These are phyloP conservation scores for Pseudomyrmex sp. DNA, from an alignment of 1,140 invertebrate species.

Conservation along the genomic window DNA sequence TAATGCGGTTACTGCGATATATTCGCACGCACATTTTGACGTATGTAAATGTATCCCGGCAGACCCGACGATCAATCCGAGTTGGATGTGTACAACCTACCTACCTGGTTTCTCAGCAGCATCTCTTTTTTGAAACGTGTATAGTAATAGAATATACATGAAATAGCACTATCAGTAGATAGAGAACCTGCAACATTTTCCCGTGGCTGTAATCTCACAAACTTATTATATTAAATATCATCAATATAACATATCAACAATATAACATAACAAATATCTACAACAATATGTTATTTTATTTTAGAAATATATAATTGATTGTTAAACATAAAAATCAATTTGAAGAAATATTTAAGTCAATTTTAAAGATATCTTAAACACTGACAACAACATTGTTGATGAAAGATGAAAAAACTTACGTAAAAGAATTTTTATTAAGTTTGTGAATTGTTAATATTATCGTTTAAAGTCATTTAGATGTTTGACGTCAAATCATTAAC, in stretches of 20 bases:
- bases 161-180: constrained; percentile 28
- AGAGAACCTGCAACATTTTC: background rate
- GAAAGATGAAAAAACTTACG: background rate
- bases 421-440: background rate
- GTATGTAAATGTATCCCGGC: constrained; percentile 45
- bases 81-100: constrained; percentile 52
- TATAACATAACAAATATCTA: background rate
- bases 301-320: background rate
- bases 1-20: too few relatives aligned
- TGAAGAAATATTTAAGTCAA: background rate
- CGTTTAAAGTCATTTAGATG: too few relatives aligned
- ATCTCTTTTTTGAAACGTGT: background rate
- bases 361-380: background rate
- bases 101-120: constrained; percentile 30
- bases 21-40: background rate
- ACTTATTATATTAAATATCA: background rate
- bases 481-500: background rate
- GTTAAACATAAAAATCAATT: background rate
- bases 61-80: constrained; percentile 68
- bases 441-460: too few relatives aligned
- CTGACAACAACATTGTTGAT: background rate
- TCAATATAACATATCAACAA: too few relatives aligned
- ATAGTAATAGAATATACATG: constrained; percentile 15
- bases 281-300: background rate
- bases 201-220: background rate